phyloP scores from a whole-genome alignment of 2,113 vertebrate species.

The Rhegmatorhina hoffmannsi region DNA sequence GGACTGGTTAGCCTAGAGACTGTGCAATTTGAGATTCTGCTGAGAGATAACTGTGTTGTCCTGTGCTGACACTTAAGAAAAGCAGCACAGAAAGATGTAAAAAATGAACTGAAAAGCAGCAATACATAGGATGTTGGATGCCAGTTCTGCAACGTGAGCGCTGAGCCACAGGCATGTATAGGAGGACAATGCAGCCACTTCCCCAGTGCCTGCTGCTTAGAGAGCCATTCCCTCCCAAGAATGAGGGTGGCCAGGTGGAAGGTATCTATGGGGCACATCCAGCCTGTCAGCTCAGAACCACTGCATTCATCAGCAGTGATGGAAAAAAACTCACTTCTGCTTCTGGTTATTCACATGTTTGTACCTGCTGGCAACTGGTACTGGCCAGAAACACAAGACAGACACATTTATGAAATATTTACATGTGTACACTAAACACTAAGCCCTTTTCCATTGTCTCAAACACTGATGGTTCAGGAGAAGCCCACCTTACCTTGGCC shows the following conservation, averaged over 20 bases:
- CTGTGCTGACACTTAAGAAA: not conserved
- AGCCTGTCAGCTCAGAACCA: not conserved
- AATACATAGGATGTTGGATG: not conserved
- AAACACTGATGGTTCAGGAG: not conserved
- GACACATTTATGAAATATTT: not conserved
- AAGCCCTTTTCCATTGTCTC: not conserved
- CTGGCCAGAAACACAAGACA: not conserved
- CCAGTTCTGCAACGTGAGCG: not conserved
- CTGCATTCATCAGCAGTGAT: not conserved
- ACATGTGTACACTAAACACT: not conserved
- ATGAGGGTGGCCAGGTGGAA: not conserved
- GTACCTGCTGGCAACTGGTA: not conserved
- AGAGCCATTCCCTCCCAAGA: not conserved
- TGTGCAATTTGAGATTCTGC: not conserved
- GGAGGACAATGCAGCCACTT: not conserved
- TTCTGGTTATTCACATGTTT: not conserved
- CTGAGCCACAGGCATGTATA: not conserved
- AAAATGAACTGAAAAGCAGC: not conserved
- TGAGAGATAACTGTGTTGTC: not conserved
- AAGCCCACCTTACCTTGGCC: slow-evolving; percentile 84
- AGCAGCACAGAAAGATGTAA: not conserved
- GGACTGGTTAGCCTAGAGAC: not conserved
- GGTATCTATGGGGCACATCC: not conserved
- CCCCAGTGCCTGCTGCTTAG: not conserved
- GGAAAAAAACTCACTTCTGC: not conserved